Conservation (phyloP, 2,888 invertebrate genomes). For the Camponotus fellah region DNA sequence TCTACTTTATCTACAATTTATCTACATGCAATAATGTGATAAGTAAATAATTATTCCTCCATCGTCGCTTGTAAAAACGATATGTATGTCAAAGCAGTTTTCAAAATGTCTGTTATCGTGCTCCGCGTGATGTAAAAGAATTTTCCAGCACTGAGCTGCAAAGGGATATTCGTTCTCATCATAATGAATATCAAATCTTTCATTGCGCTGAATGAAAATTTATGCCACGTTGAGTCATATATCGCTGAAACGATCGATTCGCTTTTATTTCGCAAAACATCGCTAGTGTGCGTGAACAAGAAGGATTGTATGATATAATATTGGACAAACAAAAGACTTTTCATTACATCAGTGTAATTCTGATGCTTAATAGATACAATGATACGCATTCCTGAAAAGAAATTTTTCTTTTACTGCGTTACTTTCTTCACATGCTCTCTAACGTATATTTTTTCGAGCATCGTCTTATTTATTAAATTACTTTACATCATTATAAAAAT, state of each 20-base stretch:
- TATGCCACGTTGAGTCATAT: conserved; percentile 27
- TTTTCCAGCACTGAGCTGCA: conserved; percentile 32
- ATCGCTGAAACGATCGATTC: conserved; percentile 37
- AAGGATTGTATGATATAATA: conserved; percentile 23
- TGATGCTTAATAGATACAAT: conserved; percentile 9
- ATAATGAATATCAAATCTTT: conserved; percentile 35
- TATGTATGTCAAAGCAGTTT: conserved; percentile 22
- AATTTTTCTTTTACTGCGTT: neutral
- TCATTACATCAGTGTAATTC: neutral
- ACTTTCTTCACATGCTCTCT: neutral
- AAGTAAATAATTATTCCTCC: conserved; percentile 7
- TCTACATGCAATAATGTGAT: neutral
- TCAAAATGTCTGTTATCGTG: conserved; percentile 20
- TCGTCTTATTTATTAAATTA: neutral
- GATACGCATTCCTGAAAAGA: conserved; percentile 11
- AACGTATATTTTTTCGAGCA: neutral
- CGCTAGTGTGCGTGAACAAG: conserved; percentile 33
- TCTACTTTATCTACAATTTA: neutral
- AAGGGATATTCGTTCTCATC: conserved; percentile 27
- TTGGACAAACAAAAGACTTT: neutral
- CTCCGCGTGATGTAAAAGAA: conserved; percentile 35
- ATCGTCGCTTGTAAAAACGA: conserved; percentile 27
- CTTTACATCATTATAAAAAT: neutral
- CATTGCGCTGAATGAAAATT: conserved; percentile 2
- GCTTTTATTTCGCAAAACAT: conserved; percentile 18